Percentiles rank a stretch among this genome's conserved stretches.
Conservation (phyloP, 1,140 invertebrate species). For the Listronotus oregonensis region DNA sequence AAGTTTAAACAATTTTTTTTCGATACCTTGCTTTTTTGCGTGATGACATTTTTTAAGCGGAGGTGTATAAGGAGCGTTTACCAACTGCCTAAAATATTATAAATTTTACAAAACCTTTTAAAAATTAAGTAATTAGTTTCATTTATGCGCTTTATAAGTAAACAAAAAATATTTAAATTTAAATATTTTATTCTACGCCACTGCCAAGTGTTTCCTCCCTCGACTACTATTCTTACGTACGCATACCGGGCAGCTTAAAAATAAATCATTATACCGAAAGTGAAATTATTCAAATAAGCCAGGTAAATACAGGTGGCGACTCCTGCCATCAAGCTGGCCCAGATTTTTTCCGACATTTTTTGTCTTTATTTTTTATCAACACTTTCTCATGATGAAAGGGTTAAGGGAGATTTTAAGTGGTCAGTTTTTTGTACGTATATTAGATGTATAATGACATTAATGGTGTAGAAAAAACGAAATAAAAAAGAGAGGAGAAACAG, state of each 20-base stretch:
- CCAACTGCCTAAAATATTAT: too few species aligned
- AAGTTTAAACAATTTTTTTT: too few species aligned
- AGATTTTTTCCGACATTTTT: constrained; percentile 34
- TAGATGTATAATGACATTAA: constrained; percentile 27
- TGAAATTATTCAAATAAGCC: constrained; percentile 40
- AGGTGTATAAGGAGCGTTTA: too few species aligned
- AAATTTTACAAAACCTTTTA: too few species aligned
- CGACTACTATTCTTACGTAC: constrained; percentile 13
- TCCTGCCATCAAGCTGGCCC: constrained; percentile 31
- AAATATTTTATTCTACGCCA: too few species aligned
- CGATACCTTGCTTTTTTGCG: too few species aligned
- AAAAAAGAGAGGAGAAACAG: constrained; percentile 19
- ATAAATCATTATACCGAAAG: constrained; percentile 37
- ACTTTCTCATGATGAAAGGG: constrained; percentile 32
- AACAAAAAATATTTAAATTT: too few species aligned
- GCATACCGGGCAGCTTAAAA: constrained; percentile 20
- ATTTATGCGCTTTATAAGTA: too few species aligned
- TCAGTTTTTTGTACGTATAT: constrained; percentile 35
- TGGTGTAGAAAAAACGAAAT: constrained; percentile 17
- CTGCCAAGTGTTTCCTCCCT: constrained; percentile 20
- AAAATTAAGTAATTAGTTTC: too few species aligned
- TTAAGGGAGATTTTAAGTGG: constrained; percentile 30
- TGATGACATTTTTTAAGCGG: too few species aligned
- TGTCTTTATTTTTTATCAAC: constrained; percentile 27
- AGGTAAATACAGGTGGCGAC: constrained; percentile 40